These are phyloP conservation scores for Drosophila mayaguana DNA, from an alignment of 2,888 invertebrate genomes.

Conservation along the genomic window DNA sequence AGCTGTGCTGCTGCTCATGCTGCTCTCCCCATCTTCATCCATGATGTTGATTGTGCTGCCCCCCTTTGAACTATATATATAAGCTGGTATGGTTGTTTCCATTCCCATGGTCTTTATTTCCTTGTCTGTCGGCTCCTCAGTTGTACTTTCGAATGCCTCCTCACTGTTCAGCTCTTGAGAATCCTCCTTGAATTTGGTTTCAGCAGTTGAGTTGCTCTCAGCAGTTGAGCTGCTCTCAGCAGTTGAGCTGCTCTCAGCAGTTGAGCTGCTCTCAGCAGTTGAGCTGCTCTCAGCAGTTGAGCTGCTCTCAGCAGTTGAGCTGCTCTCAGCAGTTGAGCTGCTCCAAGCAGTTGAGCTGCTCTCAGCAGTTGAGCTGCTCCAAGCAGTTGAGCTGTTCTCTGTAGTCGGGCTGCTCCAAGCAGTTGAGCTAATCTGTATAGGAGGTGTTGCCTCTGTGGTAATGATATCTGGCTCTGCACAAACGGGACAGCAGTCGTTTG, in stretches of 20 bases:
- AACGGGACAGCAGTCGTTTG: constrained; percentile 78
- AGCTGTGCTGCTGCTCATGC: neutral
- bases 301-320: neutral
- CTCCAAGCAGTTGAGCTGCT: neutral
- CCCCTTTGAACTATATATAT: neutral
- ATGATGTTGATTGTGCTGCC: neutral
- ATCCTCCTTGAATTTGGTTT: neutral
- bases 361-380: neutral
- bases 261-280: neutral
- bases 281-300: neutral
- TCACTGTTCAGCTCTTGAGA: neutral
- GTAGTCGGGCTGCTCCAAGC: neutral
- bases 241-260: neutral
- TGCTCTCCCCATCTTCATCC: neutral
- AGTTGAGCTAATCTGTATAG: constrained; percentile 1
- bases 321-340: neutral
- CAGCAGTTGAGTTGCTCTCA: neutral
- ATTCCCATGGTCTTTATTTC: neutral
- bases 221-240: neutral
- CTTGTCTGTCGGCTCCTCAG: neutral
- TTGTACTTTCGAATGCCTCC: neutral
- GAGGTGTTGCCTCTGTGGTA: constrained; percentile 9
- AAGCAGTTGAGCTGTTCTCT: neutral
- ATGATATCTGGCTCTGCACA: constrained; percentile 56
- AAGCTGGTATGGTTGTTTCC: neutral